These are phyloP conservation scores for Passer montanus DNA, from an alignment of 2,113 vertebrate species.

Conservation along the genomic window DNA sequence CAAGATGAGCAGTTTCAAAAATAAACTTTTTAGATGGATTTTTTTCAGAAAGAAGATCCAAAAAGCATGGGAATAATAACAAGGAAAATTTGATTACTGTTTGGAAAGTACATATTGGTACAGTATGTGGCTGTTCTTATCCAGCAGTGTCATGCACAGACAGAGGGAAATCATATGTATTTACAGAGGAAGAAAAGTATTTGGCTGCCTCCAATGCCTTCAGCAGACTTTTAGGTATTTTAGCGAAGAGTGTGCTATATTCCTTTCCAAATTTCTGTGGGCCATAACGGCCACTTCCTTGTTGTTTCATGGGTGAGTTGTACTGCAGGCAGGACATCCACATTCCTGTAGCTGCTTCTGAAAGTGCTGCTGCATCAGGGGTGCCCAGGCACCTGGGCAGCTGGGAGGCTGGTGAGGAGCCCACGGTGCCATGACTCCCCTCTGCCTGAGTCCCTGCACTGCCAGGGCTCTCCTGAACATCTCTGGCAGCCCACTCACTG, in stretches of 20 bases:
- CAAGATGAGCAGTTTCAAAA: fast-evolving
- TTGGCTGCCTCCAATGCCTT: background rate
- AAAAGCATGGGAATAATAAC: background rate
- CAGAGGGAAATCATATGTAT: background rate
- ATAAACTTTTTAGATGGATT: background rate
- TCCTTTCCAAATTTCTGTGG: background rate
- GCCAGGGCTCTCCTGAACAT: background rate
- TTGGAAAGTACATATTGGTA: constrained; percentile 2
- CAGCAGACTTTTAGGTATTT: background rate
- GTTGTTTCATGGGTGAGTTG: background rate
- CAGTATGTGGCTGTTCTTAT: background rate
- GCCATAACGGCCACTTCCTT: background rate
- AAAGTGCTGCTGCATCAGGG: background rate
- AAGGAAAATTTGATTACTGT: background rate
- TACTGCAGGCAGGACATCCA: background rate
- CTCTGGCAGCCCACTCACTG: background rate
- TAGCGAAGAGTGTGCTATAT: background rate
- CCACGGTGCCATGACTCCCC: fast-evolving
- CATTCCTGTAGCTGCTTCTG: fast-evolving
- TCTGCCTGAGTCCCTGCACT: fast-evolving
- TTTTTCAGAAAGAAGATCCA: background rate
- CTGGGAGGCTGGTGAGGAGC: background rate
- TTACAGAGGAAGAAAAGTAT: background rate
- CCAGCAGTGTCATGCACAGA: background rate
- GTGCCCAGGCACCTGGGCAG: background rate